These are phyloP conservation scores for Limnodromus scolopaceus DNA, from an alignment of 2,797 vertebrate species.

Conservation along the genomic window DNA sequence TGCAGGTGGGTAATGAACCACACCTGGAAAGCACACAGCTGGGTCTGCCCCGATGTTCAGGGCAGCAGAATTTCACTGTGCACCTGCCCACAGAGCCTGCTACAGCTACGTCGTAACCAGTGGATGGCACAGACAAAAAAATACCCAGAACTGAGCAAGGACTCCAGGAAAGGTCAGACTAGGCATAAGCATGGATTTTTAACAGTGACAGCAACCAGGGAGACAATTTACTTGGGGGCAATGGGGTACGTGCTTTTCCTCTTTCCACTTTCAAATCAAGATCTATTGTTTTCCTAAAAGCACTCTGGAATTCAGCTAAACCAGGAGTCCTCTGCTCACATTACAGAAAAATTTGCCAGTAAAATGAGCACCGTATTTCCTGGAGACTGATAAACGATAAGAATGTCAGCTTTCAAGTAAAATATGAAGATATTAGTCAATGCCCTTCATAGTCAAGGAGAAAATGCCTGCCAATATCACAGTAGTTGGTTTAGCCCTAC, in stretches of 20 bases:
- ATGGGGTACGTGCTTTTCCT: background rate
- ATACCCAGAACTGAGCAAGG: background rate
- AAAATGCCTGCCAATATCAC: background rate
- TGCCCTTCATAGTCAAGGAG: background rate
- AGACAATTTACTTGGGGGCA: background rate
- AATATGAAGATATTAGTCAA: background rate
- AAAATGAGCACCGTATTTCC: background rate
- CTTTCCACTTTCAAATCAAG: background rate
- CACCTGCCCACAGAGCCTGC: background rate
- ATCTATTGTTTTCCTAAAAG: background rate
- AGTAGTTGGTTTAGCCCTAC: background rate
- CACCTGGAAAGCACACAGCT: background rate
- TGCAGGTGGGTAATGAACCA: background rate
- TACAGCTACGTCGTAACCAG: fast-evolving
- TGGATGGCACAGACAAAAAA: background rate
- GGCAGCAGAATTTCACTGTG: background rate
- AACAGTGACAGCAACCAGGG: background rate
- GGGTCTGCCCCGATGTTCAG: background rate
- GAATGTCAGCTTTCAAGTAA: background rate
- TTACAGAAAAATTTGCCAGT: background rate
- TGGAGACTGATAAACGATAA: background rate
- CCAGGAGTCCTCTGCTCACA: background rate
- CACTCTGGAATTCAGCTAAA: background rate
- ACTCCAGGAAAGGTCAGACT: background rate
- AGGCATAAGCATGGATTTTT: background rate